Percentiles rank a stretch among this genome's conserved stretches.
phyloP scores from a whole-genome alignment of 2,888 invertebrate genomes.

The Stenichneumon culpator region DNA sequence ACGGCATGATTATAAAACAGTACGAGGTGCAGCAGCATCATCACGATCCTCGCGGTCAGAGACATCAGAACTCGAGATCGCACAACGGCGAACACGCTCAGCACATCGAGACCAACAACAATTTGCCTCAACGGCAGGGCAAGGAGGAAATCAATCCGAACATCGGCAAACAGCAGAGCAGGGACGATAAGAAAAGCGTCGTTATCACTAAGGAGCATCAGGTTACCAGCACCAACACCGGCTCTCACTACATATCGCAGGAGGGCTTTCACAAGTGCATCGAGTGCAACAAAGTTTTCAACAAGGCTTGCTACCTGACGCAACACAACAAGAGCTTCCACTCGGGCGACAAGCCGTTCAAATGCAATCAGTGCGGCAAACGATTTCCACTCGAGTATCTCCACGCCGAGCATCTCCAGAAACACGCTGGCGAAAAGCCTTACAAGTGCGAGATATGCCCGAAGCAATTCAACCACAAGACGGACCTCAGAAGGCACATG shows the following conservation, averaged over 20 bases:
- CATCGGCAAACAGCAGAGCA: constrained; percentile 66
- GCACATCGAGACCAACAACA: constrained; percentile 78
- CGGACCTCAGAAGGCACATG: constrained; percentile 94
- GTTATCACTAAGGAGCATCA: constrained; percentile 77
- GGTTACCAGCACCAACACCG: constrained; percentile 77
- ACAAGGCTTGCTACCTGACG: constrained; percentile 94
- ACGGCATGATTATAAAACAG: constrained; percentile 74
- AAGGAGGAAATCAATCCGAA: constrained; percentile 79
- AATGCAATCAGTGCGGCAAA: constrained; percentile 94
- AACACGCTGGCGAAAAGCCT: constrained; percentile 94
- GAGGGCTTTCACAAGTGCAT: constrained; percentile 89
- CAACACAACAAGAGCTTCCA: constrained; percentile 97
- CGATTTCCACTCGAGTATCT: constrained; percentile 91
- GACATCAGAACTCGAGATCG: constrained; percentile 42
- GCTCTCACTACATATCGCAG: constrained; percentile 78
- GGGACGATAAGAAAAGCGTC: constrained; percentile 54
- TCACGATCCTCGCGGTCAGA: constrained; percentile 44
- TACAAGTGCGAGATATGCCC: constrained; percentile 94
- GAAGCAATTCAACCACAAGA: constrained; percentile 96
- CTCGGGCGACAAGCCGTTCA: constrained; percentile 94
- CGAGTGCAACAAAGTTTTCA: constrained; percentile 94
- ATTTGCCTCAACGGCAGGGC: constrained; percentile 73
- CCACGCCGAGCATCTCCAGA: constrained; percentile 91
- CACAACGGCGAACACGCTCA: constrained; percentile 58
- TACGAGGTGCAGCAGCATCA: constrained; percentile 69